Conservation (phyloP, 2,797 vertebrate genomes). For the Mionectes olivaceus region DNA sequence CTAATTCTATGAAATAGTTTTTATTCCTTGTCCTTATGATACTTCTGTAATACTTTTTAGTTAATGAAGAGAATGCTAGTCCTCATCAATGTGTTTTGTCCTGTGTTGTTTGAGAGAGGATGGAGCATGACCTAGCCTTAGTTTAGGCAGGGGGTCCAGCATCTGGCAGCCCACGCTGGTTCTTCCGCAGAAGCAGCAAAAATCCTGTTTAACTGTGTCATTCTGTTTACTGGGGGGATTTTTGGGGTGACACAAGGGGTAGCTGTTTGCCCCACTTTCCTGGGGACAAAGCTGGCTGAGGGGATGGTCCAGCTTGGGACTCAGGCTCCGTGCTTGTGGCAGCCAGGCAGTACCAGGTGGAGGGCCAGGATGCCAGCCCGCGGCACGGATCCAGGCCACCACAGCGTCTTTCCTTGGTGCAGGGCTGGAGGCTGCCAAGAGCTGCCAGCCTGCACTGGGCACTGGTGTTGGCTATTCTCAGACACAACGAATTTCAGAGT, state of each 20-base stretch:
- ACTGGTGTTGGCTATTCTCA: neutral
- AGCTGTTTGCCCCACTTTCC: neutral
- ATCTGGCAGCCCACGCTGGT: too few species aligned
- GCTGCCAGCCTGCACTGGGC: neutral
- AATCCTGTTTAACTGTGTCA: neutral
- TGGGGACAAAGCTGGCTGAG: neutral
- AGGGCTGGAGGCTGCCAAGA: neutral
- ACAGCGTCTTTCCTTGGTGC: neutral
- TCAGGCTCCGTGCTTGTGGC: neutral
- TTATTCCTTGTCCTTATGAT: neutral
- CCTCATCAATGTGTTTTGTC: neutral
- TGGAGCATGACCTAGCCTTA: too few species aligned
- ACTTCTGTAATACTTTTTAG: neutral
- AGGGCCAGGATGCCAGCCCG: rapidly evolving
- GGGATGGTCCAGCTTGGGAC: neutral
- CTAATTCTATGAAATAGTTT: neutral
- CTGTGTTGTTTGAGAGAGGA: neutral
- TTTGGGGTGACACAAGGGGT: neutral
- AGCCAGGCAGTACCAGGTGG: neutral
- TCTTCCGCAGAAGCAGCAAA: neutral
- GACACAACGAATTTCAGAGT: neutral
- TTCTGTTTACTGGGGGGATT: neutral
- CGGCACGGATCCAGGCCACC: rapidly evolving
- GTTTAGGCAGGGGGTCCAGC: neutral
- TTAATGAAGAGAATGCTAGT: neutral